Base-by-base conservation (phyloP, 2,888 invertebrate genomes). In the Phoenoteleia sp. region DNA sequence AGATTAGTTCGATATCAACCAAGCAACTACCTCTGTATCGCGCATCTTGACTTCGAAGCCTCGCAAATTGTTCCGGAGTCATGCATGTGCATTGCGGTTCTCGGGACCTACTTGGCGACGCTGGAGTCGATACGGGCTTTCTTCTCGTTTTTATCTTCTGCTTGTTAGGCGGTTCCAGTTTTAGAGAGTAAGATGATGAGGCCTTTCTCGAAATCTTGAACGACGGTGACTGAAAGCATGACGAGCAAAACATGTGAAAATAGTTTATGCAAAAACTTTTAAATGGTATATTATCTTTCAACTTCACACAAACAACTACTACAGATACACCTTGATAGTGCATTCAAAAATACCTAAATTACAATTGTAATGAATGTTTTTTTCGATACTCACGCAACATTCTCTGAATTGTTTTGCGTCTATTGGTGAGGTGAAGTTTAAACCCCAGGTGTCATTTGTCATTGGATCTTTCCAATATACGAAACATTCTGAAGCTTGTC, bases 401-500 rank as follows among this genome's bases (percentile, higher is more conserved):
- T 98, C 98, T 94, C 98, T 95, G 94, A 99, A 99, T 94, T 99
- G 98, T 94, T 98, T 98, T 88, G 99, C 99, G 94, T 99, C 99
- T 91, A 98, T 98, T 85, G 99, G 98, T 76, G 99, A 99, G 71
- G 99, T 99, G 94, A 99, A 99, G 94, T 99, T 99, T 87, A 99
- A 96, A 83, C 99, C 99, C 99, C 99, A 99, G 49, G 99, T 99
- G 94, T 98, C 98, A 94, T 98, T 98, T 91, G 98, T 98, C 97
- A 98, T 97, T 60, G 98, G 97, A 94, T 99, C 99, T 94, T 98
- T 98, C 99, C 99, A 99, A 94, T 99, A 99, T 79, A 99, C 98
- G 94, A 99, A 99, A 94, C 99, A 99, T 95, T 99, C 99, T 42
- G 99, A 99, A 47, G 99, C 99, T 94, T 99, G 99, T 21, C 99